Evolutionary conservation across 2,113 vertebrate genomes (phyloP).

Genomic region (Pseudonaja textilis): DNA sequence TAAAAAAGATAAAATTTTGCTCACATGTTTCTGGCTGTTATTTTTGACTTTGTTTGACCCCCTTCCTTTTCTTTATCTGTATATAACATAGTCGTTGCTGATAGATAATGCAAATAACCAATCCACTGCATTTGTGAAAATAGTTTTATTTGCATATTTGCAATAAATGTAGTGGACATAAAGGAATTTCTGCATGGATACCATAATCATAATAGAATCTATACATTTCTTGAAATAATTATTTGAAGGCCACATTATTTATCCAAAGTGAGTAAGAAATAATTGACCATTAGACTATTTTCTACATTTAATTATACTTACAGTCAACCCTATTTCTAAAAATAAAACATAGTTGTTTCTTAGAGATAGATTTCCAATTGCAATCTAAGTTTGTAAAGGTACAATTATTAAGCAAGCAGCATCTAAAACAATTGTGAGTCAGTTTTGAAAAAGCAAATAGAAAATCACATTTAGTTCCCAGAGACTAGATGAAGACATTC

Average conservation of each 20-base stretch:
- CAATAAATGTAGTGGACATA: not conserved
- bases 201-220: not conserved
- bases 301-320: not conserved
- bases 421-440: not conserved
- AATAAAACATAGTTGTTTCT: not conserved
- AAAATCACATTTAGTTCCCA: not conserved
- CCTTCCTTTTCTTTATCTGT: not conserved
- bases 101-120: not conserved
- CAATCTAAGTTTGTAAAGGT: not conserved
- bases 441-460: not conserved
- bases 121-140: not conserved
- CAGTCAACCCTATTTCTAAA: not conserved
- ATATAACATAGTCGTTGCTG: not conserved
- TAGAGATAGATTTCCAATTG: not conserved
- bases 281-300: not conserved
- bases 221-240: not conserved
- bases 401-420: not conserved
- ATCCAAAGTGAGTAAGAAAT: not conserved
- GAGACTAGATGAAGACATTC: not conserved
- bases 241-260: not conserved
- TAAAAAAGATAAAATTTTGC: not conserved
- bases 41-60: not conserved
- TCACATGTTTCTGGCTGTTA: not conserved
- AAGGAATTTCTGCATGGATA: not conserved
- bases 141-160: not conserved